These are phyloP conservation scores for Cromileptes altivelis DNA, from an alignment of 2,113 vertebrate genomes.

Conservation along the genomic window DNA sequence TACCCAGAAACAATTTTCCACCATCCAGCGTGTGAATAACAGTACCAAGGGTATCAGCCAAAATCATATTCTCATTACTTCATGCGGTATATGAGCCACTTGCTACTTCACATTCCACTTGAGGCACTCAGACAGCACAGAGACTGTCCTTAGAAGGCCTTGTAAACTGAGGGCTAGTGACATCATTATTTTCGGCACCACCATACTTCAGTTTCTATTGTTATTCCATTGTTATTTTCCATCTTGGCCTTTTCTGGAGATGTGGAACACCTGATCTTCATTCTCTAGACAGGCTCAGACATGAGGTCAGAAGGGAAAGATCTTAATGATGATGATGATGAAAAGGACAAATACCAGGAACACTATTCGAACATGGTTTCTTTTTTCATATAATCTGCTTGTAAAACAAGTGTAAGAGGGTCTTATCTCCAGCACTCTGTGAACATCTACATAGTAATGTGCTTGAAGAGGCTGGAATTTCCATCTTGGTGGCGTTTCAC, in stretches of 20 bases:
- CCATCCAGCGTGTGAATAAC: slow-evolving; percentile 37
- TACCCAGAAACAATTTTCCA: slow-evolving; percentile 38
- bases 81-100: slow-evolving; percentile 60
- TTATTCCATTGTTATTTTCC: slow-evolving; percentile 77
- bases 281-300: slow-evolving; percentile 70
- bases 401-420: slow-evolving; percentile 12
- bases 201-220: slow-evolving; percentile 57
- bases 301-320: slow-evolving; percentile 75
- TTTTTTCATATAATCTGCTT: slow-evolving; percentile 18
- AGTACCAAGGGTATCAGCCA: slow-evolving; percentile 19
- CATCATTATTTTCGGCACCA: slow-evolving; percentile 68
- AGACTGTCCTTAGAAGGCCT: slow-evolving; percentile 77
- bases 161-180: slow-evolving; percentile 65
- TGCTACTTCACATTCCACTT: slow-evolving; percentile 74
- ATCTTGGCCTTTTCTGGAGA: slow-evolving; percentile 66
- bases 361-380: slow-evolving; percentile 27
- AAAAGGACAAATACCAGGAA: slow-evolving; percentile 59
- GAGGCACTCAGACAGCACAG: slow-evolving; percentile 67
- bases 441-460: not conserved
- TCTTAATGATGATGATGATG: slow-evolving; percentile 60
- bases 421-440: slow-evolving; percentile 3
- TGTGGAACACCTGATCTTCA: slow-evolving; percentile 68
- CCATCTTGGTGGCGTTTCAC: not conserved
- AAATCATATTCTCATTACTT: slow-evolving; percentile 66
- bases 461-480: not conserved